Evolutionary conservation across 2,888 invertebrate species (phyloP).

Genomic region (Himalopsyche japonica): DNA sequence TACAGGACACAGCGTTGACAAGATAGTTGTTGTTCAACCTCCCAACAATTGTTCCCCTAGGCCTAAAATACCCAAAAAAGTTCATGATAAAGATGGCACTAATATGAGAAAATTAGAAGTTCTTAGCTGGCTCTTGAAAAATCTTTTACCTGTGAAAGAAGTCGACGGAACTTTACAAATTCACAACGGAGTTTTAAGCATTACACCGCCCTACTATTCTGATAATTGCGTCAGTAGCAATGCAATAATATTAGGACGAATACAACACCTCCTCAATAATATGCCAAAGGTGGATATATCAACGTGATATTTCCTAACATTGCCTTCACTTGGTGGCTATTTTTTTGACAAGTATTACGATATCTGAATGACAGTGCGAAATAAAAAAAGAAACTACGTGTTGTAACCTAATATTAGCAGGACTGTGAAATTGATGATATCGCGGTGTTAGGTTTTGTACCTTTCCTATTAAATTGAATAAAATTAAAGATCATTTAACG

Average conservation of each 20-base stretch:
- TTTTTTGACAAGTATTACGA: too few species aligned
- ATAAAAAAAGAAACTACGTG: too few species aligned
- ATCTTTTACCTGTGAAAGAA: conserved; percentile 35
- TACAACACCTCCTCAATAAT: conserved; percentile 35
- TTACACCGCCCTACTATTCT: conserved; percentile 30
- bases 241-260: conserved; percentile 35
- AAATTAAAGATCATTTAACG: too few species aligned
- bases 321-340: too few species aligned
- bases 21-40: conserved; percentile 11
- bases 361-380: too few species aligned
- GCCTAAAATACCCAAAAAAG: neutral
- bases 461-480: too few species aligned
- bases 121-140: conserved; percentile 32
- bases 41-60: conserved; percentile 4
- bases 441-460: too few species aligned
- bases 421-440: too few species aligned
- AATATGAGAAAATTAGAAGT: conserved; percentile 20
- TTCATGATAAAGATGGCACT: neutral
- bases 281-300: conserved; percentile 16
- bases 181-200: conserved; percentile 23
- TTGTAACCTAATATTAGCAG: too few species aligned
- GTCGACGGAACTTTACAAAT: conserved; percentile 26
- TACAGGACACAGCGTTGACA: conserved; percentile 22
- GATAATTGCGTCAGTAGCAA: conserved; percentile 37
- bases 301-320: neutral